Evolutionary conservation across 2,113 vertebrate species (phyloP), one percentile per base, ranked within the genome.

Genomic region (Rhinoptilus africanus): DNA sequence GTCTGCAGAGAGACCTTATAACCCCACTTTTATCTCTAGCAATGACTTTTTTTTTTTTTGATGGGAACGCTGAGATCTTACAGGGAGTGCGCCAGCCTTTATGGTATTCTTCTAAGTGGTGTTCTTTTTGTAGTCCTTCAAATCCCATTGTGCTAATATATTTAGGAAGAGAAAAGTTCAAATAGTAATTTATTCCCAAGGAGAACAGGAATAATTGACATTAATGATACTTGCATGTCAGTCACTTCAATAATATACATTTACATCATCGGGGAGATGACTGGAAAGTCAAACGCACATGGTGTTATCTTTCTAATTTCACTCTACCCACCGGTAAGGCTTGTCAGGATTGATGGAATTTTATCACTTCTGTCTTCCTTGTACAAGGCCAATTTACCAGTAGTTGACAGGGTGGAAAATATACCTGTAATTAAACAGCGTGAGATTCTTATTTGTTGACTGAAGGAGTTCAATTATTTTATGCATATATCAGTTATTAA

Each of bases 401-500:
- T 39, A 88, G 72, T 53, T 95, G 96, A 93, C 96, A 93, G 88
- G 66, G 85, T 93, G 87, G 93, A 96, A 97, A 97, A 97, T 97
- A 89, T 89, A 96, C 94, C 92, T 95, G 95, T 96, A 95, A 97
- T 97, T 96, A 96, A 96, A 53, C 92, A 96, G 96, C 94, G 28
- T 88, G 93, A 89, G 78, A 73, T 88, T 89, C 79, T 76, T 93
- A 90, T 84, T 97, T 96, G 95, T 97, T 97, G 97, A 93, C 89
- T 91, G 92, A 60, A 84, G 88, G 84, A 97, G 76, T 92, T 95
- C 93, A 94, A 95, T 96, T 97, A 95, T 92, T 97, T 95, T 91
- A 45, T 92, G 95, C 91, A 96, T 97, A 92, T 90, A 96, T 96
- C 93, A 93, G 94, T 96, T 96, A 95, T 94, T 96, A 96, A 91